Evolutionary conservation across 2,113 vertebrate species (phyloP).

Genomic region (Romanogobio albipinnatus): DNA sequence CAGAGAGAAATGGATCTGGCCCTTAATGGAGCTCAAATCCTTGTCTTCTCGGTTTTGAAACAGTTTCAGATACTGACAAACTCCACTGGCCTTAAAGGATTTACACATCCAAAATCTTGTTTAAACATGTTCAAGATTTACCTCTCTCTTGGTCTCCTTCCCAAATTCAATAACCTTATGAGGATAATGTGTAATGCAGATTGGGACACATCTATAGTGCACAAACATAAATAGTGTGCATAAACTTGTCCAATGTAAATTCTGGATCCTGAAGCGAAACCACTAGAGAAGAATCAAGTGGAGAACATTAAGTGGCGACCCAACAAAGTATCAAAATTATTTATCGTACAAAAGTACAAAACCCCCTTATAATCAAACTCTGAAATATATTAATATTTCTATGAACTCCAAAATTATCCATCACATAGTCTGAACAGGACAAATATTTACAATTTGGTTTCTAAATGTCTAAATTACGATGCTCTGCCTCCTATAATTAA

Average conservation of each 20-base stretch:
- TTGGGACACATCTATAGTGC: background rate
- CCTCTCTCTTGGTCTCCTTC: background rate
- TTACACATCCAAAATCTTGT: constrained; percentile 61
- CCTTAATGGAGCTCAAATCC: constrained; percentile 34
- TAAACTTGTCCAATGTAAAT: background rate
- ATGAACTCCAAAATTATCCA: background rate
- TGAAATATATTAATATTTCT: background rate
- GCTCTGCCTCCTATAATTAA: background rate
- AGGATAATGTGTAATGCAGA: constrained; percentile 2
- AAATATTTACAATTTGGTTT: background rate
- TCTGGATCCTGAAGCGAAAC: too few relatives aligned
- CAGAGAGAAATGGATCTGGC: constrained; percentile 56
- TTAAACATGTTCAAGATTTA: constrained; percentile 57
- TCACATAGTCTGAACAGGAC: background rate
- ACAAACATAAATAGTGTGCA: background rate
- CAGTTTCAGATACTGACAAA: constrained; percentile 20
- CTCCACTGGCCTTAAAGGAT: constrained; percentile 51
- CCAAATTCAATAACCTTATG: background rate
- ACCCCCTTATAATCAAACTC: background rate
- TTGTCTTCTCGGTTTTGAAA: constrained; percentile 43
- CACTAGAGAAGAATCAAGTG: too few relatives aligned
- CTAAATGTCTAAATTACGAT: background rate
- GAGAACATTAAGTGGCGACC: background rate
- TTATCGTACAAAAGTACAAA: background rate
- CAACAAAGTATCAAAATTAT: background rate